Base-by-base conservation (phyloP, 2,797 vertebrate genomes). In the Rhinoraja longicauda region DNA sequence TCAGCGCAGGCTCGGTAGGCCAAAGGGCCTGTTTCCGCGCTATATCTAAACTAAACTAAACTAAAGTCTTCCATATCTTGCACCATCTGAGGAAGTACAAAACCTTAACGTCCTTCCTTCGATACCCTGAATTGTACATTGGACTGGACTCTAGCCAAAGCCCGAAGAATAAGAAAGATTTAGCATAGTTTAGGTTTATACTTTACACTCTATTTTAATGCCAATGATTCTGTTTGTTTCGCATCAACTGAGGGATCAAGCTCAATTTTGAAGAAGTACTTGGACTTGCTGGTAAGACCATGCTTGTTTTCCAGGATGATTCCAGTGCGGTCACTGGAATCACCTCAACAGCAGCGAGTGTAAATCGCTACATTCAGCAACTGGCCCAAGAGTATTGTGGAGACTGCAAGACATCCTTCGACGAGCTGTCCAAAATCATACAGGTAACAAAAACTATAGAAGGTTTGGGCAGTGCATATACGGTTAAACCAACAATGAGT, bases 361-460 rank as follows among this genome's bases (percentile, higher is more conserved):
- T 99, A 93, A 99, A 99, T 94, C 96, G 99, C 72, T 99, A 99
- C 94, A 99, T 99, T 94, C 97, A 99, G 93, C 99, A 99, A 95
- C 94, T 99, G 94, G 99, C 99, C 5, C 99, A 99, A 95, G 99
- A 99, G 93, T 99, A 99, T 94, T 99, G 98, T 0, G 99, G 99
- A 29, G 99, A 99, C 94, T 99, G 99, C 96, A 99, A 98, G 96
- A 98, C 98, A 32, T 99, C 99, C 57, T 99, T 99, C 0, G 99
- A 99, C 62, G 99, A 99, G 53, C 98, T 99, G 72, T 99, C 99
- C 93, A 99, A 99, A 96, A 99, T 99, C 94, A 99, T 99, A 94
- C 99, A 99, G 98, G 99, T 99, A 94, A 26, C 39, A 26, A 75
- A n/a, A 88, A 36, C 32, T 64, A 32, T 36, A 9, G 64, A 88